Conservation (phyloP, 2,113 vertebrate genomes). For the Puffinus mauretanicus region DNA sequence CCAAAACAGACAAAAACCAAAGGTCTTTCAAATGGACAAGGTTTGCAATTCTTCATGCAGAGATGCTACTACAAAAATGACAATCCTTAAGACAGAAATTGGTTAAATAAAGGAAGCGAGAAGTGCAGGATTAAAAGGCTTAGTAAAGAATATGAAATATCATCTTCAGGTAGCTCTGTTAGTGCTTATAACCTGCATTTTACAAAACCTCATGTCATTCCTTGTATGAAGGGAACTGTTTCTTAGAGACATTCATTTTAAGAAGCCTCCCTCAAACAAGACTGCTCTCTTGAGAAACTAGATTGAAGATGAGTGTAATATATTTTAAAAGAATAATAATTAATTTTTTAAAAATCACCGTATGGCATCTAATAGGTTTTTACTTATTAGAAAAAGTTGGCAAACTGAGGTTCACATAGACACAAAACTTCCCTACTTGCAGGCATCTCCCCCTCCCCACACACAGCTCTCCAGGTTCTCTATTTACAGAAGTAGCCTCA, state of each 20-base stretch:
- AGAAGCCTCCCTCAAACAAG: background rate
- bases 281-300: background rate
- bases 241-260: background rate
- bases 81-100: background rate
- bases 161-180: background rate
- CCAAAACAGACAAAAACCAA: background rate
- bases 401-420: background rate
- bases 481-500: background rate
- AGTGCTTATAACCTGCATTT: background rate
- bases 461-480: background rate
- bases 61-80: background rate
- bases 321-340: background rate
- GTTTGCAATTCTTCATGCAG: background rate
- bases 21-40: background rate
- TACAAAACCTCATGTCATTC: background rate
- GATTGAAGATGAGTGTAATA: background rate
- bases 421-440: background rate
- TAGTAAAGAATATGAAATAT: background rate
- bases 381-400: background rate
- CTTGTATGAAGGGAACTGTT: background rate
- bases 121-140: background rate
- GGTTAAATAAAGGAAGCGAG: background rate
- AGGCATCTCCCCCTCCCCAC: background rate
- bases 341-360: background rate
- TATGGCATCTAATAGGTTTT: background rate